These are phyloP conservation scores for Lepidonotus clava DNA, from an alignment of 2,888 invertebrate genomes.

Conservation along the genomic window DNA sequence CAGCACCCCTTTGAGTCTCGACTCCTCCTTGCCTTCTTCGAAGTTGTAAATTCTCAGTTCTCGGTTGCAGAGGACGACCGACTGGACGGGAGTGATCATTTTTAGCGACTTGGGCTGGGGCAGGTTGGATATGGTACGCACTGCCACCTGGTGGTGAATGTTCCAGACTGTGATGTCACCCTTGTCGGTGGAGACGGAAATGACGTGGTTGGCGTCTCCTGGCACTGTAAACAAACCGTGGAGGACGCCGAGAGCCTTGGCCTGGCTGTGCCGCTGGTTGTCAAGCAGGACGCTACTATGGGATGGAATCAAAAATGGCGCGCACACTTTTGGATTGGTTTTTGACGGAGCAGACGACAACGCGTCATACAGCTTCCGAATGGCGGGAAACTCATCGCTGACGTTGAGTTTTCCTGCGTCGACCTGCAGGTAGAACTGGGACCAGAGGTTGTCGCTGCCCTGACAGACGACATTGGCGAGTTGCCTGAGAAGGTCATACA, in stretches of 20 bases:
- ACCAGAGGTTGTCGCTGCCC: slow-evolving; percentile 26
- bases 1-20: slow-evolving; percentile 90
- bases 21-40: slow-evolving; percentile 86
- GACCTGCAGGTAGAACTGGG: slow-evolving; percentile 43
- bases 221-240: slow-evolving; percentile 83
- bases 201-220: slow-evolving; percentile 86
- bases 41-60: slow-evolving; percentile 91
- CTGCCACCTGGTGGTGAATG: slow-evolving; percentile 84
- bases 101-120: slow-evolving; percentile 89
- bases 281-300: not conserved
- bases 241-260: not conserved
- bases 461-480: not conserved
- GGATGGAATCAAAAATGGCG: slow-evolving; percentile 34
- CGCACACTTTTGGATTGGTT: not conserved
- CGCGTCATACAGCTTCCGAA: not conserved
- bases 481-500: slow-evolving; percentile 42
- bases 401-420: not conserved
- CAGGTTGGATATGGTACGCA: slow-evolving; percentile 87
- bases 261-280: not conserved
- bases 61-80: slow-evolving; percentile 90
- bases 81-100: slow-evolving; percentile 86
- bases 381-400: not conserved
- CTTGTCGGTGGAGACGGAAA: slow-evolving; percentile 87
- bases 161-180: slow-evolving; percentile 93
- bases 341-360: slow-evolving; percentile 1